Evolutionary conservation across 2,797 vertebrate species (phyloP), one percentile per base, ranked within the genome.

Genomic region (Pseudotriccus pelzelni): DNA sequence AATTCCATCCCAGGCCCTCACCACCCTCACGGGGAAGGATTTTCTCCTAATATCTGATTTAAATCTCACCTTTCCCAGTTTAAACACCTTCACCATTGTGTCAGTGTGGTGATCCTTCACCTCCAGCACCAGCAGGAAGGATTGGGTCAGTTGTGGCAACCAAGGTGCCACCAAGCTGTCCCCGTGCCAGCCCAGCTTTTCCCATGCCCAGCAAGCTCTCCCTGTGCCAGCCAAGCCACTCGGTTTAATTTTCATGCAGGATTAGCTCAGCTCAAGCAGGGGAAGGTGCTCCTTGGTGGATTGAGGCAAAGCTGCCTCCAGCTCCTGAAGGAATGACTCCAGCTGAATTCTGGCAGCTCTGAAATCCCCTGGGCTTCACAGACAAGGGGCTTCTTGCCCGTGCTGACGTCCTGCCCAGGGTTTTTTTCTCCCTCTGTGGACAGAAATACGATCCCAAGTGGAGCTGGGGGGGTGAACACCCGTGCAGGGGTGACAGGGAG

Each of bases 141-240:
- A 9, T 0, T 6, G 3, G 60, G 36, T 19, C 76, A 52, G 18
- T 25, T 17, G 2, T 0, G 41, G 24, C 22, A 27, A 2, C 18
- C n/a, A 7, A 4, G 17, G 50, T 30, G 28, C 50, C 50, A 52
- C 50, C 50, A 52, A 52, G 50, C 27, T 50, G 14, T 50, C 25
- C 47, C 47, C 1, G 18, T 16, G 46, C 30, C 12, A 2, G 10
- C 28, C 4, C 0, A 64, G 73, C 46, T 58, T 52, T 34, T 30
- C 14, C 16, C 3, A 3, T 25, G 34, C 25, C 8, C 3, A 9
- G 12, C 1, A 2, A 52, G 19, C 58, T 20, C 30, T 52, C 8
- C 30, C 21, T 6, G 36, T 34, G 46, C 53, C 7, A 20, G 12
- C 27, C 20, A 14, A 11, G 2, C 12, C 68, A 56, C 88, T 69